These are phyloP conservation scores for Trachelus troglodyta DNA, from an alignment of 2,888 invertebrate genomes.

Conservation along the genomic window DNA sequence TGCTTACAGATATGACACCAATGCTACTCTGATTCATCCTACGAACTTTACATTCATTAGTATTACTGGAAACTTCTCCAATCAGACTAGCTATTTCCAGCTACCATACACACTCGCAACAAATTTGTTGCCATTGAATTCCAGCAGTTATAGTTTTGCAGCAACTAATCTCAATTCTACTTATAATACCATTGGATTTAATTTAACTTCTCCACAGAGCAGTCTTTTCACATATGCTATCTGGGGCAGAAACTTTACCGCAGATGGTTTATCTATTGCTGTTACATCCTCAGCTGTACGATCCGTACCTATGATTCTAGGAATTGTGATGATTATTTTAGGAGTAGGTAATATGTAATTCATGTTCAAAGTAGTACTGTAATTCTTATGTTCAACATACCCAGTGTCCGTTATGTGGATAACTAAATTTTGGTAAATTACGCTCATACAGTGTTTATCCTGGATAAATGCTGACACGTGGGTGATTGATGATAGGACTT, in stretches of 20 bases:
- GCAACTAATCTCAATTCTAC: conserved; percentile 24
- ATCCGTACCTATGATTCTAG: background rate
- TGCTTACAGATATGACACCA: conserved; percentile 30
- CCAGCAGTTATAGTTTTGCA: conserved; percentile 30
- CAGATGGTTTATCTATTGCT: conserved; percentile 27
- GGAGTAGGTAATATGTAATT: background rate
- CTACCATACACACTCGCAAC: conserved; percentile 35
- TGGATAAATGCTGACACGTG: background rate
- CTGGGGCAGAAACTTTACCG: conserved; percentile 44
- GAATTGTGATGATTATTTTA: background rate
- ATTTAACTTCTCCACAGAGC: conserved; percentile 30
- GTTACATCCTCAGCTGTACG: background rate
- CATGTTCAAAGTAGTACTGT: background rate
- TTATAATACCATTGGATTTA: conserved; percentile 29
- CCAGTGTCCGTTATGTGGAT: background rate
- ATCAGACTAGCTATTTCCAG: conserved; percentile 23
- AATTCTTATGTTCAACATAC: background rate
- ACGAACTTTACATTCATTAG: conserved; percentile 40
- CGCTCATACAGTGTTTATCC: background rate
- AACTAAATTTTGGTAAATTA: background rate
- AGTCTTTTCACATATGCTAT: conserved; percentile 47
- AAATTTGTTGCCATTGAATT: conserved; percentile 33
- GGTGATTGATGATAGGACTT: background rate
- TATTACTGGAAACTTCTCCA: conserved; percentile 32
- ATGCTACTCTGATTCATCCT: conserved; percentile 33